Evolutionary conservation across 1,140 invertebrate species (phyloP), one percentile per base, ranked within the genome.

Genomic region (Spodoptera litura): DNA sequence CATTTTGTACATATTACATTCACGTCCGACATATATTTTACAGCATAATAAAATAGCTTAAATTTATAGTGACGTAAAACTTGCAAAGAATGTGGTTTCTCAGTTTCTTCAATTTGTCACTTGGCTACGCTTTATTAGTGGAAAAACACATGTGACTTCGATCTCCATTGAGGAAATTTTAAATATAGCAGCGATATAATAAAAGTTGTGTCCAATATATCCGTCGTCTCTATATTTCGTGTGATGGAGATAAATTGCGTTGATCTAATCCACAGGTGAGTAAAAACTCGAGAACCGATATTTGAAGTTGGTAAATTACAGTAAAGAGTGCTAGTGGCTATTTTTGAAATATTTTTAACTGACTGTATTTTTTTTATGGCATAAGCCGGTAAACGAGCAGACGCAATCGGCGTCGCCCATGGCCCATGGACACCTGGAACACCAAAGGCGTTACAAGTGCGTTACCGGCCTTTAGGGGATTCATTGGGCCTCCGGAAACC

Each of bases 81-180:
- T 68, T 73, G 66, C 31, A 9, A 52, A 52, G 72, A 62, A 74
- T 51, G 56, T 52, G 72, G 56, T 58, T 44, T 27, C 35, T 38
- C 15, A 56, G 44, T 61, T 62, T 27, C 12, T 75, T 62, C 58
- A 75, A 75, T 75, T 75, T 75, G 59, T 62, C 72, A 75, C 58
- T 49, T 75, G 72, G 27, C 58, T 49, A 75, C 38, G 11, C 49
- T 75, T 75, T 75, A 75, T 64, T 31, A 15, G 56, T 75, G 20
- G 55, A 59, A 75, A 52, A 49, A 4, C 13, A 15, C 38, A 52
- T 12, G n/a, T 61, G 20, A 13, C 20, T 13, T 44, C 58, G 72
- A 11, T 49, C 49, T 61, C 31, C 25, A 38, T 13, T n/a, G 31
- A 52, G 13, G 11, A 31, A 75, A 52, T 20, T 25, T 52, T 52